phyloP scores from a whole-genome alignment of 2,888 invertebrate genomes.

The Apodemia hepburni region DNA sequence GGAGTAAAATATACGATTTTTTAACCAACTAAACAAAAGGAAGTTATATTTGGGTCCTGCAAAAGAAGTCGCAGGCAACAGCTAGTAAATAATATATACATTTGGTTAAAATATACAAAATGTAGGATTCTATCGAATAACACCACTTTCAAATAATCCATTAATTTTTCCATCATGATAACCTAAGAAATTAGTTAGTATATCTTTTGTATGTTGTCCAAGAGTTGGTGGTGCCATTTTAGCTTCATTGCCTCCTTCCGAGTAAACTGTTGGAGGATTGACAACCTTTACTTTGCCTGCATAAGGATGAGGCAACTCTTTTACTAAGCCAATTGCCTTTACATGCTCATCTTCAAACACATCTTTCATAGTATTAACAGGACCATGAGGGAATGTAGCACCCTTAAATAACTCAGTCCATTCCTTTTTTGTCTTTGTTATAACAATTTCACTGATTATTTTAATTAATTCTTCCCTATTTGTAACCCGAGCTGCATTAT shows the following conservation, averaged over 20 bases:
- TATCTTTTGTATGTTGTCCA: conserved; percentile 92
- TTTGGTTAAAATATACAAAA: too few species aligned
- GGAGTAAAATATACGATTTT: too few species aligned
- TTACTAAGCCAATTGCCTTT: conserved; percentile 84
- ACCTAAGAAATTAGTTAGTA: conserved; percentile 84
- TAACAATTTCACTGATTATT: conserved; percentile 79
- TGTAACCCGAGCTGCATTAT: conserved; percentile 87
- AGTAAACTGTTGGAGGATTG: conserved; percentile 93
- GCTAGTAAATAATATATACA: too few species aligned
- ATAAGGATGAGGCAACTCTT: conserved; percentile 84
- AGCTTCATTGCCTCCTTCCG: conserved; percentile 84
- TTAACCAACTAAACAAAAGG: too few species aligned
- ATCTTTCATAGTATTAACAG: conserved; percentile 91
- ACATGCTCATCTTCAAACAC: conserved; percentile 95
- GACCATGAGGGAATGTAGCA: conserved; percentile 92
- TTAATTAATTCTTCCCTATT: conserved; percentile 85
- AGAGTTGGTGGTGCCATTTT: conserved; percentile 89
- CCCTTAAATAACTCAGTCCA: conserved; percentile 88
- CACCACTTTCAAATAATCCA: conserved; percentile 69
- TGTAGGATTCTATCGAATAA: conserved; percentile 41
- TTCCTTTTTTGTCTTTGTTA: conserved; percentile 84
- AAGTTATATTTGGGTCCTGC: too few species aligned
- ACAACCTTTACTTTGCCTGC: conserved; percentile 88
- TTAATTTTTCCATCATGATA: conserved; percentile 82
- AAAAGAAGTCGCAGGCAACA: too few species aligned